Percentiles rank a stretch among this genome's conserved stretches.
phyloP scores from a whole-genome alignment of 2,888 invertebrate genomes.

The Dorcus parallelipipedus region DNA sequence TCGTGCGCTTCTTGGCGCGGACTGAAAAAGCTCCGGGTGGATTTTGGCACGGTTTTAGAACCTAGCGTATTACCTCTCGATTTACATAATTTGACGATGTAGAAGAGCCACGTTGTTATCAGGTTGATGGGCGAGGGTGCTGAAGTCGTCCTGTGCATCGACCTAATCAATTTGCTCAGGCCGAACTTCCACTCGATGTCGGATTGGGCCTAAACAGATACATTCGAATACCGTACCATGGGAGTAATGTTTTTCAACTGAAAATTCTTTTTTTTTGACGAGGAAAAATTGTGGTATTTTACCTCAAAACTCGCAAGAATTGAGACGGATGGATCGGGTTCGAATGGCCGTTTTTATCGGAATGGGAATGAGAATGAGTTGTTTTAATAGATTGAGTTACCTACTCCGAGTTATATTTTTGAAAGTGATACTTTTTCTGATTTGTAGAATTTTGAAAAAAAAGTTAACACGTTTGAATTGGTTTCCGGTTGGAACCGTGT shows the following conservation, averaged over 20 bases:
- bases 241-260: not conserved
- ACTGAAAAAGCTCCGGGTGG: slow-evolving; percentile 30
- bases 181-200: slow-evolving; percentile 99
- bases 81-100: slow-evolving; percentile 75
- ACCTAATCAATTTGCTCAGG: slow-evolving; percentile 93
- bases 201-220: slow-evolving; percentile 81
- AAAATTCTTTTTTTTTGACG: too few relatives aligned
- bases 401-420: too few relatives aligned
- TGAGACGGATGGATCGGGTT: too few relatives aligned
- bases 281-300: too few relatives aligned
- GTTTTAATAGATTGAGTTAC: too few relatives aligned
- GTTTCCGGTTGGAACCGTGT: too few relatives aligned
- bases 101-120: slow-evolving; percentile 90
- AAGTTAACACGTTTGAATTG: too few relatives aligned
- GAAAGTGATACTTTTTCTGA: too few relatives aligned
- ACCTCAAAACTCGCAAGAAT: too few relatives aligned
- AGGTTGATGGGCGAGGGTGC: slow-evolving; percentile 98
- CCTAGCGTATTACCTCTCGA: slow-evolving; percentile 40
- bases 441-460: too few relatives aligned
- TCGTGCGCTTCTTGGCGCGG: slow-evolving; percentile 64
- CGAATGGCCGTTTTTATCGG: too few relatives aligned
- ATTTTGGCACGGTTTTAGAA: not conserved
- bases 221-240: not conserved
- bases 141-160: slow-evolving; percentile 97
- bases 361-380: too few relatives aligned